Evolutionary conservation across 1,140 invertebrate genomes (phyloP).

Genomic region (Trichoplusia ni): DNA sequence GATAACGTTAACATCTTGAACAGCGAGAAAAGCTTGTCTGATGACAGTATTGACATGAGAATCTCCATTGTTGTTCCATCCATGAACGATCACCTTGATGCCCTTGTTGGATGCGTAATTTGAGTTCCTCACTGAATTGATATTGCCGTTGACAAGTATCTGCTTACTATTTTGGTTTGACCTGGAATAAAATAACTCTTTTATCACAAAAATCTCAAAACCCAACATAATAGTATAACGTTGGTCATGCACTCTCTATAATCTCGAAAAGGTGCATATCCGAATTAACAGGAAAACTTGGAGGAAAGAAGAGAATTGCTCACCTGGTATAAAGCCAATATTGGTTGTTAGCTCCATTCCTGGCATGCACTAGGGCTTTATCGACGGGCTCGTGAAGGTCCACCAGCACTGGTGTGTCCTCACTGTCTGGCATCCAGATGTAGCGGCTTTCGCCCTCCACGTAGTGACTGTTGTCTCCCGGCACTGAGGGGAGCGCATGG

Average conservation of each 20-base stretch:
- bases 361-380: not conserved
- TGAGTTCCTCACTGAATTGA: conserved; percentile 48
- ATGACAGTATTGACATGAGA: conserved; percentile 38
- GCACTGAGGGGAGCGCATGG: not conserved
- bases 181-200: no score
- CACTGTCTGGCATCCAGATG: conserved; percentile 36
- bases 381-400: conserved; percentile 33
- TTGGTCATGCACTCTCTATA: no score
- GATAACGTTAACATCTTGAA: conserved; percentile 79
- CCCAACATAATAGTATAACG: no score
- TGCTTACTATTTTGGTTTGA: conserved; percentile 44
- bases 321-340: conserved; percentile 55
- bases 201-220: no score
- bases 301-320: no score
- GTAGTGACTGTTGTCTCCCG: conserved; percentile 13
- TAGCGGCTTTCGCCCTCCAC: conserved; percentile 33
- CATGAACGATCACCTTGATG: conserved; percentile 54
- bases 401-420: conserved; percentile 18
- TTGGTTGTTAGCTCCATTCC: conserved; percentile 39
- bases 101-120: conserved; percentile 52
- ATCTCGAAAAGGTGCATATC: no score
- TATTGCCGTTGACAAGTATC: conserved; percentile 43
- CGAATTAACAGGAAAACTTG: no score
- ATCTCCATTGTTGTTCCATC: conserved; percentile 55
- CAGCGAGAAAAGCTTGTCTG: conserved; percentile 65